Evolutionary conservation across 2,797 vertebrate genomes (phyloP).

Genomic region (Chelmon rostratus): DNA sequence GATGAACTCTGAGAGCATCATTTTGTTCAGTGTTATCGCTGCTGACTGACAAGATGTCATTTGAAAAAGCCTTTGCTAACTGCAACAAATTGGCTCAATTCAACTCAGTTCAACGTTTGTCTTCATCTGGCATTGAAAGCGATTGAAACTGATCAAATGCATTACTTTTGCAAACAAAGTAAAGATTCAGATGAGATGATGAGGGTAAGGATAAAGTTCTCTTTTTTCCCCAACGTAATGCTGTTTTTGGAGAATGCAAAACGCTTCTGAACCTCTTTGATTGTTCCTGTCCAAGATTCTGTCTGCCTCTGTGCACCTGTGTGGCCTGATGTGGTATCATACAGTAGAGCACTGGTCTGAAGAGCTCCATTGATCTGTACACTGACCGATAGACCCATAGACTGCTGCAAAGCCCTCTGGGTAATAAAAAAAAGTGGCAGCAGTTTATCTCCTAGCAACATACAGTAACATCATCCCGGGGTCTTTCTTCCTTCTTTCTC

Average conservation of each 20-base stretch:
- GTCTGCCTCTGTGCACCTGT: slow-evolving; percentile 39
- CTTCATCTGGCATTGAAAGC: not conserved
- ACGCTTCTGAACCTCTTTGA: slow-evolving; percentile 35
- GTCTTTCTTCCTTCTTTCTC: slow-evolving; percentile 51
- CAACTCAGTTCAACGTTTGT: not conserved
- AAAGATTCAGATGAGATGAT: not conserved
- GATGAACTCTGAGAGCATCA: not conserved
- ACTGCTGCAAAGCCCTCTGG: slow-evolving; percentile 55
- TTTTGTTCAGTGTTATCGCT: not conserved
- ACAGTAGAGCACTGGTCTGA: slow-evolving; percentile 53
- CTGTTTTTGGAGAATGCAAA: not conserved
- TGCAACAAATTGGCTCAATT: not conserved
- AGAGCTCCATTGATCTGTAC: slow-evolving; percentile 70
- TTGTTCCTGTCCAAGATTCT: slow-evolving; percentile 38
- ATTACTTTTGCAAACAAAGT: slow-evolving; percentile 4
- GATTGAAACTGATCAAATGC: not conserved
- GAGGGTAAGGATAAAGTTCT: not conserved
- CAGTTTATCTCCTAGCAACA: slow-evolving; percentile 72
- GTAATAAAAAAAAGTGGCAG: slow-evolving; percentile 44
- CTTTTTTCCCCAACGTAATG: not conserved
- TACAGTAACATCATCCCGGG: slow-evolving; percentile 55
- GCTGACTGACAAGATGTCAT: not conserved
- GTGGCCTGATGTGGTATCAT: slow-evolving; percentile 64
- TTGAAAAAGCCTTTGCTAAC: not conserved
- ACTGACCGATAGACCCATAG: slow-evolving; percentile 54